Conservation (phyloP, 2,888 invertebrate species). For the Agapostemon virescens region DNA sequence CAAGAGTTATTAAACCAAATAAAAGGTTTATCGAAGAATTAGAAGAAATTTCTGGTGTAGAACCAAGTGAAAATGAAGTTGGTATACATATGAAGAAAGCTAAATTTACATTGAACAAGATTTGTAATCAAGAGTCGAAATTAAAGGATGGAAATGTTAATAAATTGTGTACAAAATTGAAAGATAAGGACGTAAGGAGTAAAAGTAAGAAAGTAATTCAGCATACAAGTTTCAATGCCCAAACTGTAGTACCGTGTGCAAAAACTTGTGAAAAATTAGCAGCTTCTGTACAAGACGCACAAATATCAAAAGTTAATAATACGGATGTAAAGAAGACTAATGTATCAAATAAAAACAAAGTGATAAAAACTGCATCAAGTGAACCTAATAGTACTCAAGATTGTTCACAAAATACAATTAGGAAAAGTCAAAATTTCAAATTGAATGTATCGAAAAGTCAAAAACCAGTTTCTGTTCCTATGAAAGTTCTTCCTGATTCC, state of each 20-base stretch:
- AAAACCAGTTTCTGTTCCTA: slow-evolving; percentile 71
- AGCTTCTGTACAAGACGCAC: slow-evolving; percentile 60
- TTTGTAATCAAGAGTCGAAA: slow-evolving; percentile 62
- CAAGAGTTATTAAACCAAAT: slow-evolving; percentile 93
- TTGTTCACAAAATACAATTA: slow-evolving; percentile 50
- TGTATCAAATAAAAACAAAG: slow-evolving; percentile 57
- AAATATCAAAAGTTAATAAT: slow-evolving; percentile 60
- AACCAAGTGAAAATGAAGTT: slow-evolving; percentile 72
- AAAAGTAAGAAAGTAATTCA: slow-evolving; percentile 63
- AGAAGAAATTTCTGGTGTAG: slow-evolving; percentile 79
- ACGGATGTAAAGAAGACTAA: slow-evolving; percentile 58
- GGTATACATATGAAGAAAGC: slow-evolving; percentile 70
- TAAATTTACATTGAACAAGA: slow-evolving; percentile 66
- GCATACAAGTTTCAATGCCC: slow-evolving; percentile 38
- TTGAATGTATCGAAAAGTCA: slow-evolving; percentile 58
- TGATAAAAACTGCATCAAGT: slow-evolving; percentile 38
- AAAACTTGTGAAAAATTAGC: slow-evolving; percentile 57
- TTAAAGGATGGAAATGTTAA: slow-evolving; percentile 54
- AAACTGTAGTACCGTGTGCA: slow-evolving; percentile 48
- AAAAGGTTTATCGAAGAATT: slow-evolving; percentile 90
- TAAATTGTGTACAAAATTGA: slow-evolving; percentile 55
- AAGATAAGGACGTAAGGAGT: slow-evolving; percentile 62
- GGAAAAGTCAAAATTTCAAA: slow-evolving; percentile 58
- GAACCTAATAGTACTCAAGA: slow-evolving; percentile 54
- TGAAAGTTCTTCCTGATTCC: slow-evolving; percentile 76